Evolutionary conservation across 2,888 invertebrate species (phyloP), one percentile per base, ranked within the genome.

Genomic region (Ecliptopera silaceata): DNA sequence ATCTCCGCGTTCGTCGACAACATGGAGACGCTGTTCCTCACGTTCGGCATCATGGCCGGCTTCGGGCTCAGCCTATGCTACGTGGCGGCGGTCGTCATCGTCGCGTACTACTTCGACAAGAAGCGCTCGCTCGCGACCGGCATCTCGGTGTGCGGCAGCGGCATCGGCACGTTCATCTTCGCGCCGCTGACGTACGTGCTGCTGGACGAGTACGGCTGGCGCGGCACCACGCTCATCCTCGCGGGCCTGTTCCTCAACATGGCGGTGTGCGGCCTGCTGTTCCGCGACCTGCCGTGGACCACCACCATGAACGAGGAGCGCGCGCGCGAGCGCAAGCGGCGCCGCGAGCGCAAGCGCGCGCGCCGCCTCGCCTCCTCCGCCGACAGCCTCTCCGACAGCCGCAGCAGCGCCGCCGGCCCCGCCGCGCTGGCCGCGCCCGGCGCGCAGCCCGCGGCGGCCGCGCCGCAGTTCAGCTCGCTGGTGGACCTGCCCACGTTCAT

Each of bases 101-200:
- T 97, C 26, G 97, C 97, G 1, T 97, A 97, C 79, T 97, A 97
- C 80, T 97, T 97, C 79, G 96, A 97, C 74, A 95, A 95, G 80
- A 94, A 93, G 74, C 92, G 97, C 56, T 96, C 96, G 0, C 93
- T 97, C 62, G 97, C 97, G 4, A 97, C 97, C 10, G 97, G 97
- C 0, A 90, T 97, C 47, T 95, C 96, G 0, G 96, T 97, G 0
- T 97, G 96, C 82, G 97, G 97, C 2, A 96, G 96, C 69, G 97
- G 97, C 15, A 96, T 97, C 60, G 97, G 97, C 3, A 97, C 97
- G 0, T 96, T 97, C 79, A 92, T 97, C 53, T 97, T 97, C 77
- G 96, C 97, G 6, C 97, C 97, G 1, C 80, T 97, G 55, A 96
- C 95, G 13, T 94, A 96, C 73, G 89, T 93, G 64, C 91, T 97